A percentile compares a stretch with the other conserved stretches of the same genome.
Conservation (phyloP, 2,113 vertebrate species). For the Onychorhynchus coronatus region DNA sequence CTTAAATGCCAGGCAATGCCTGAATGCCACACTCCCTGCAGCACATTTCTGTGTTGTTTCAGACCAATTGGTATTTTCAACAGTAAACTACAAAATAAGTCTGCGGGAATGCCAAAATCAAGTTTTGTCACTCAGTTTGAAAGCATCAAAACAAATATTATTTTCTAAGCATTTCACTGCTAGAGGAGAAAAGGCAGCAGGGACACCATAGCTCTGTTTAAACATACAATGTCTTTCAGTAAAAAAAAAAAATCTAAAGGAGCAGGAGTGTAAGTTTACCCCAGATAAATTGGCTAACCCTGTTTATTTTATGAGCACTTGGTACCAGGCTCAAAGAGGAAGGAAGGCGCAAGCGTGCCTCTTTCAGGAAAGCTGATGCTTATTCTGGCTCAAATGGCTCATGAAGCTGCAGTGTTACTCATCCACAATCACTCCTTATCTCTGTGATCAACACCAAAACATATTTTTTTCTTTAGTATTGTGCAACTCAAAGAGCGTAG, state of each 20-base stretch:
- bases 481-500: not conserved
- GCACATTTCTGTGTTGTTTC: fast-evolving
- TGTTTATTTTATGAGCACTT: not conserved
- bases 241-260: not conserved
- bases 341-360: fast-evolving
- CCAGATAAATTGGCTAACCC: not conserved
- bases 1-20: not conserved
- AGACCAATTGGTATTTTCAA: not conserved
- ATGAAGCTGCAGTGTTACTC: not conserved
- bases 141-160: not conserved
- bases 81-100: not conserved
- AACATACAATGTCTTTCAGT: not conserved
- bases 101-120: not conserved
- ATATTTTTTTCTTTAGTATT: not conserved
- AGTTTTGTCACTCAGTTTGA: not conserved
- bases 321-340: not conserved
- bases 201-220: not conserved
- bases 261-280: not conserved
- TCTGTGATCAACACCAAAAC: not conserved
- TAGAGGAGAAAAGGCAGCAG: not conserved
- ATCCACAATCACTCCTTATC: not conserved
- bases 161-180: not conserved
- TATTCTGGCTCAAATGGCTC: not conserved
- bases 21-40: not conserved
- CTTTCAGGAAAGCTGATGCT: not conserved